A percentile compares a stretch with the other conserved stretches of the same genome.
Evolutionary conservation across 2,888 invertebrate genomes (phyloP).

Genomic region (Agrochola litura): DNA sequence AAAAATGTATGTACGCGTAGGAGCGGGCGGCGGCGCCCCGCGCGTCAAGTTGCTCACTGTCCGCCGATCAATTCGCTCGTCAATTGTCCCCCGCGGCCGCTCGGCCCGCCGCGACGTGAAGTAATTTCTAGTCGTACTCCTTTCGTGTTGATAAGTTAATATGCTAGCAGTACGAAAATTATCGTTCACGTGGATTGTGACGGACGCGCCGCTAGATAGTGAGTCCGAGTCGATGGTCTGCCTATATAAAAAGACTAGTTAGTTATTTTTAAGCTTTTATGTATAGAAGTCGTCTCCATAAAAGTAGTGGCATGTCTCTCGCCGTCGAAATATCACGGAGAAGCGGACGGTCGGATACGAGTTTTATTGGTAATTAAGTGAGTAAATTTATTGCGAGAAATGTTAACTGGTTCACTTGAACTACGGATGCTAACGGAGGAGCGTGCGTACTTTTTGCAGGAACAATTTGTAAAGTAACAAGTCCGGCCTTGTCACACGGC

Average conservation of each 20-base stretch:
- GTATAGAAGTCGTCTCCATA: slow-evolving; percentile 82
- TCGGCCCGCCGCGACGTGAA: slow-evolving; percentile 67
- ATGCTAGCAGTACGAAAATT: slow-evolving; percentile 89
- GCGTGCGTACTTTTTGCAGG: slow-evolving; percentile 61
- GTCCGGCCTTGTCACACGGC: slow-evolving; percentile 73
- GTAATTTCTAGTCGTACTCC: slow-evolving; percentile 89
- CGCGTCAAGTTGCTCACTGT: slow-evolving; percentile 79
- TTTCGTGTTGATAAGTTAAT: slow-evolving; percentile 87
- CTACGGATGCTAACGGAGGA: slow-evolving; percentile 46
- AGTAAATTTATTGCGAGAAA: slow-evolving; percentile 56
- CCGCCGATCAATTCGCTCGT: slow-evolving; percentile 80
- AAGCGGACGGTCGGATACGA: slow-evolving; percentile 62
- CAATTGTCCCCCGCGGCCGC: slow-evolving; percentile 72
- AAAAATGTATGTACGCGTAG: slow-evolving; percentile 70
- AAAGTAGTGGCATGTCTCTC: slow-evolving; percentile 84
- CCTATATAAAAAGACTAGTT: slow-evolving; percentile 87
- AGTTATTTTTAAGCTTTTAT: slow-evolving; percentile 87
- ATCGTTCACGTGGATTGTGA: slow-evolving; percentile 76
- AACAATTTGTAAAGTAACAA: slow-evolving; percentile 70
- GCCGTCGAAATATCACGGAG: slow-evolving; percentile 64
- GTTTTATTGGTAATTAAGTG: slow-evolving; percentile 60
- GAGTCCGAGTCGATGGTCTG: slow-evolving; percentile 83
- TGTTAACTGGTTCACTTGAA: slow-evolving; percentile 47
- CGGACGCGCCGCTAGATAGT: slow-evolving; percentile 74
- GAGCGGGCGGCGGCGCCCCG: slow-evolving; percentile 68